Percentiles rank a stretch among this genome's conserved stretches.
These are phyloP conservation scores for Acronicta alni DNA, from an alignment of 2,888 invertebrate genomes.

Conservation along the genomic window DNA sequence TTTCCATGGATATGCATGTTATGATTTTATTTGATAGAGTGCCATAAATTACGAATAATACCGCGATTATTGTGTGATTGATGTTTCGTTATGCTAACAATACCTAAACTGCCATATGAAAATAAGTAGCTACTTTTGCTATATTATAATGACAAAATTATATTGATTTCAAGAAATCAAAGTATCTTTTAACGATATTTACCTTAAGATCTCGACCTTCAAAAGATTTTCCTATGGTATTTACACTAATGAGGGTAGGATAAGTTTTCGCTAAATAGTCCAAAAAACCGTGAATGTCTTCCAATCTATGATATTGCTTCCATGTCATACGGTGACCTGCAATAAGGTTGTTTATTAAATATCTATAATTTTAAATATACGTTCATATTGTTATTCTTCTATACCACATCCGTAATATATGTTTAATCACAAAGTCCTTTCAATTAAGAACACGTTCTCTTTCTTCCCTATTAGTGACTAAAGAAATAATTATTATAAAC, in stretches of 20 bases:
- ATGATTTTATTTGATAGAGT: slow-evolving; percentile 21
- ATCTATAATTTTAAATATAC: background rate
- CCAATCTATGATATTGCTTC: slow-evolving; percentile 93
- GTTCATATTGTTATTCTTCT: slow-evolving; percentile 1
- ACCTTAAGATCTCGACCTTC: slow-evolving; percentile 94
- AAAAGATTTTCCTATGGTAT: slow-evolving; percentile 93
- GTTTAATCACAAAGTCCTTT: slow-evolving; percentile 28
- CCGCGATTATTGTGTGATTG: slow-evolving; percentile 31
- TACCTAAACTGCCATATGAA: slow-evolving; percentile 8
- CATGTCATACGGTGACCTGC: slow-evolving; percentile 91
- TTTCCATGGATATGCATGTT: slow-evolving; percentile 10
- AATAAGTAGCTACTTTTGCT: background rate
- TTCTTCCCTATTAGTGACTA: slow-evolving; percentile 45
- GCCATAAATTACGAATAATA: slow-evolving; percentile 18
- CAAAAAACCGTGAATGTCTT: slow-evolving; percentile 93
- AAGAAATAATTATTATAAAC: slow-evolving; percentile 9
- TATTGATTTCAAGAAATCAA: background rate
- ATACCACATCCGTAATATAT: slow-evolving; percentile 8
- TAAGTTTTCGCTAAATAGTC: slow-evolving; percentile 94
- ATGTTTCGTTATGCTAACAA: slow-evolving; percentile 29
- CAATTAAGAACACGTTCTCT: slow-evolving; percentile 4
- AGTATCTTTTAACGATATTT: slow-evolving; percentile 7
- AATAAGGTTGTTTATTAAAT: slow-evolving; percentile 23
- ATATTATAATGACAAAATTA: background rate
- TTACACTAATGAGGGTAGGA: slow-evolving; percentile 92